Conservation (phyloP, 2,113 vertebrate genomes). For the Apaloderma vittatum region DNA sequence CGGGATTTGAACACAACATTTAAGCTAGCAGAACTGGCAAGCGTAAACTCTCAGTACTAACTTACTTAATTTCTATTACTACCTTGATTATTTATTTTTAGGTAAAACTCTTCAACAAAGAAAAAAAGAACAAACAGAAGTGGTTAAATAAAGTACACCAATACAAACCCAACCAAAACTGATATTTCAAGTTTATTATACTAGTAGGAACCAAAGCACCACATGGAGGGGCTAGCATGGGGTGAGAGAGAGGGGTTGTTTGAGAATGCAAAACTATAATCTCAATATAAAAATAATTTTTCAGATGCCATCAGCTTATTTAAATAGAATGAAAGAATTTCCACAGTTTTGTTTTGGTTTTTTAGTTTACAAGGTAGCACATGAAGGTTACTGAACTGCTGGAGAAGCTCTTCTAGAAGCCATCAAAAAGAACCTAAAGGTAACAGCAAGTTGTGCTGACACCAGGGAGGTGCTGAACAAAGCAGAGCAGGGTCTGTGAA, state of each 20-base stretch:
- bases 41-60: background rate
- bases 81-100: background rate
- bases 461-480: background rate
- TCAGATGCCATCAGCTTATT: background rate
- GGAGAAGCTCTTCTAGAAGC: background rate
- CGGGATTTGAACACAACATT: background rate
- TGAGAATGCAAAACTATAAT: background rate
- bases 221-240: background rate
- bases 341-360: background rate
- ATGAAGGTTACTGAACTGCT: background rate
- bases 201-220: background rate
- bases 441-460: background rate
- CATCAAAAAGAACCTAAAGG: background rate
- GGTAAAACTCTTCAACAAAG: background rate
- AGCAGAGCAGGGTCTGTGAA: background rate
- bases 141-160: background rate
- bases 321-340: background rate
- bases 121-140: background rate
- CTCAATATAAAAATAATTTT: background rate
- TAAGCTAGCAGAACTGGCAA: background rate
- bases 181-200: background rate
- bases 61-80: background rate
- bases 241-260: background rate
- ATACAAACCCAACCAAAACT: background rate
- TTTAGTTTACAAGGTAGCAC: background rate